A percentile compares a stretch with the other conserved stretches of the same genome.
phyloP scores from a whole-genome alignment of 2,113 vertebrate genomes.

The Philantomba maxwellii region DNA sequence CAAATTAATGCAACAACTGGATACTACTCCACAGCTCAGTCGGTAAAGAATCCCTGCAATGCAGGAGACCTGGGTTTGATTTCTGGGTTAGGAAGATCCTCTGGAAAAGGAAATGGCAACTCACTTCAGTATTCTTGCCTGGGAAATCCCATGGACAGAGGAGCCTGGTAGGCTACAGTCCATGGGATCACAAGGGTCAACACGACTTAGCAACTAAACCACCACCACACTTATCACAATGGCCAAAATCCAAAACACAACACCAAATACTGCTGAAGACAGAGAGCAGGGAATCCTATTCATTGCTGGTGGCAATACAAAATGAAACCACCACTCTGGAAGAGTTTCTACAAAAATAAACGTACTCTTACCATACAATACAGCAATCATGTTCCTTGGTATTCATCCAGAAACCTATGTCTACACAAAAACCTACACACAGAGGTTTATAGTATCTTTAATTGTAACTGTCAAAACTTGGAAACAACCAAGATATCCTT shows the following conservation, averaged over 20 bases:
- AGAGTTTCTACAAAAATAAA: neutral
- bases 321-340: neutral
- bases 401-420: neutral
- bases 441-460: neutral
- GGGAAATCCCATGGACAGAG: neutral
- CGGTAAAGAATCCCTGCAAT: neutral
- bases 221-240: neutral
- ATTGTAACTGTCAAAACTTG: neutral
- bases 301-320: neutral
- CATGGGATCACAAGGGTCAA: neutral
- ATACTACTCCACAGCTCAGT: neutral
- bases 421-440: neutral
- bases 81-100: neutral
- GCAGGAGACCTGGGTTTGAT: neutral
- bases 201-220: neutral
- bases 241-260: neutral
- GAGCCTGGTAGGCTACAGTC: neutral
- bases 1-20: neutral
- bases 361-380: neutral
- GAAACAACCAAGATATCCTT: neutral
- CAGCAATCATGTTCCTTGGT: neutral
- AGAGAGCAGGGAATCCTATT: neutral
- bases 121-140: neutral
- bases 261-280: neutral
- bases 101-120: neutral